Conservation (phyloP, 2,113 vertebrate species). For the Mustela lutreola region DNA sequence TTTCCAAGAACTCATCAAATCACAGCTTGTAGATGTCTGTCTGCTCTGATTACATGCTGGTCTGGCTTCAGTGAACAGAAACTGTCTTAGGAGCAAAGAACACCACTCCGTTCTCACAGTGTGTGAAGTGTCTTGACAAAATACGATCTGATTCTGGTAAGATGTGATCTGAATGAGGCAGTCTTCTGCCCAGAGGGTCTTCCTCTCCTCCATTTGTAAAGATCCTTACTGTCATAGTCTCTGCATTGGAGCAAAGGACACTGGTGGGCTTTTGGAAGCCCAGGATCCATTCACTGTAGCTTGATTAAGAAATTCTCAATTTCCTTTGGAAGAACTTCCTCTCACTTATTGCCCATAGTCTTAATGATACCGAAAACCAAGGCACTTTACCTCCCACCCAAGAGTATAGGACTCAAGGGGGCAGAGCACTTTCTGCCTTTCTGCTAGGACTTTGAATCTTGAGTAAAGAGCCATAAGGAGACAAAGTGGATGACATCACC, state of each 20-base stretch:
- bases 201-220: neutral
- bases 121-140: constrained; percentile 49
- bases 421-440: neutral
- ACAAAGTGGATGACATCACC: neutral
- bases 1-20: constrained; percentile 26
- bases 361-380: neutral
- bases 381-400: neutral
- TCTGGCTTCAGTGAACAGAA: constrained; percentile 68
- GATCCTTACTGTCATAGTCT: neutral
- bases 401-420: neutral
- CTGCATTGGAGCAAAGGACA: neutral
- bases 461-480: neutral
- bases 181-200: neutral
- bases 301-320: neutral
- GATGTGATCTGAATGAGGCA: neutral
- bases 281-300: neutral
- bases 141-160: neutral
- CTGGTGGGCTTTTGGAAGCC: neutral
- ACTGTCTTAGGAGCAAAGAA: constrained; percentile 68
- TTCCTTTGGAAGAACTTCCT: constrained; percentile 1
- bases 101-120: constrained; percentile 2
- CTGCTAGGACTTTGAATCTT: neutral
- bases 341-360: neutral
- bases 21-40: neutral
- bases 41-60: constrained; percentile 53